phyloP scores from a whole-genome alignment of 2,797 vertebrate species.

The Chaetophractus vellerosus region DNA sequence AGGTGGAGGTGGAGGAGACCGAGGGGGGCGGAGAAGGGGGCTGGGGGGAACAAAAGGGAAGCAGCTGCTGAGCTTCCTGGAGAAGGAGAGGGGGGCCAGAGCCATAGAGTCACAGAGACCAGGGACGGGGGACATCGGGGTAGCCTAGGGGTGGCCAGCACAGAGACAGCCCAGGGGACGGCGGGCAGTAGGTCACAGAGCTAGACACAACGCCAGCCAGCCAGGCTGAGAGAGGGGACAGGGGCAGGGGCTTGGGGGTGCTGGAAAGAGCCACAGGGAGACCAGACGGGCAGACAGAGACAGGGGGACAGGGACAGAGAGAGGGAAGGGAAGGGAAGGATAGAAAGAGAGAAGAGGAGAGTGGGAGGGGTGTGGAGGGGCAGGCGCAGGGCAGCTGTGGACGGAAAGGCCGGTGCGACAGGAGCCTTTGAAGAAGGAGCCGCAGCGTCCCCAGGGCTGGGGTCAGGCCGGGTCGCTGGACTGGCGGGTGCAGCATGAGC shows the following conservation, averaged over 20 bases:
- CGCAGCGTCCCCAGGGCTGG: constrained; percentile 53
- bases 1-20: constrained; percentile 88
- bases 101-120: constrained; percentile 41
- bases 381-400: not conserved
- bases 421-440: constrained; percentile 64
- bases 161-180: not conserved
- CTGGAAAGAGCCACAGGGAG: not conserved
- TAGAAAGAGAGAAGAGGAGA: too few relatives aligned
- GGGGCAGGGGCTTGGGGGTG: not conserved
- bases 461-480: constrained; percentile 68
- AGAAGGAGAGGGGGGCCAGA: constrained; percentile 67
- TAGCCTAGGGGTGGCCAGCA: not conserved
- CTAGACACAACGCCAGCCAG: not conserved
- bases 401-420: constrained; percentile 35
- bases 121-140: not conserved
- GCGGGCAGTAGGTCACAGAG: not conserved
- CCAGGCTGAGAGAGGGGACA: not conserved
- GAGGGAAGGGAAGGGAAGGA: not conserved
- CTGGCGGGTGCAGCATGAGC: constrained; percentile 88
- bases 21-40: constrained; percentile 83
- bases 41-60: constrained; percentile 88
- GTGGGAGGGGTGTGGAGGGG: not conserved
- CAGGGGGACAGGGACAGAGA: too few relatives aligned
- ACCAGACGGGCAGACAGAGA: not conserved
- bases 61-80: constrained; percentile 86